Base-by-base conservation (phyloP, 2,113 vertebrate genomes). In the Illadopsis cleaveri region DNA sequence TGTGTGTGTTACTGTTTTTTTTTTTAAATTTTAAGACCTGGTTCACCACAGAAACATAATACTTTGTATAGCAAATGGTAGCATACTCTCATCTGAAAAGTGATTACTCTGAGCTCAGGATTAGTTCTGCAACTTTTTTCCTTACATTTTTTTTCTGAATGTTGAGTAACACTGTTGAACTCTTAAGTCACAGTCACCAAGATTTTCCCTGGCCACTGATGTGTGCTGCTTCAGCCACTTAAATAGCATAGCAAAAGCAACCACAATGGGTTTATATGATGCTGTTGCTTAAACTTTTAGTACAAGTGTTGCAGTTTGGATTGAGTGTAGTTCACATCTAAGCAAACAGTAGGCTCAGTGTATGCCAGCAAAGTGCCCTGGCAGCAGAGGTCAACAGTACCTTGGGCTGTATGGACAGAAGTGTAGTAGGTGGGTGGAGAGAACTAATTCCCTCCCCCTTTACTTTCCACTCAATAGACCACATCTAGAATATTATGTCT, bases 361-460 rank as follows among this genome's bases (percentile, higher is more conserved):
- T 40, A 21, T 53, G 48, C 33, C 58, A n/a, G 38, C 7, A 1
- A 33, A 72, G 33, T 0, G 0, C 18, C 24, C 68, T 87, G 51
- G 40, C 50, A 62, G 23, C 44, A 28, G 72, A 68, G 44, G 15
- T 68, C 6, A 27, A 2, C 25, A 14, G 16, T 51, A 37, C 22
- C n/a, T 35, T 76, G 72, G 27, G 15, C 24, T 76, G 38, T 57
- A 40, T 35, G 1, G 5, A 23, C 11, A n/a, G 21, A 66, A 35
- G 24, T 31, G 20, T 12, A 18, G 11, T 21, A 53, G 16, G 22
- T 23, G 20, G 19, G 45, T 24, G 38, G 8, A 64, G 37, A 15
- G 31, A 66, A 33, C 10, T 42, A 38, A 58, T 60, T 82, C 11
- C 11, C 12, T 82, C 11, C 11, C 12, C 28, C 22, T 86, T 83